These are phyloP conservation scores for Drosophila ochracea DNA, from an alignment of 2,888 invertebrate genomes.

Conservation along the genomic window DNA sequence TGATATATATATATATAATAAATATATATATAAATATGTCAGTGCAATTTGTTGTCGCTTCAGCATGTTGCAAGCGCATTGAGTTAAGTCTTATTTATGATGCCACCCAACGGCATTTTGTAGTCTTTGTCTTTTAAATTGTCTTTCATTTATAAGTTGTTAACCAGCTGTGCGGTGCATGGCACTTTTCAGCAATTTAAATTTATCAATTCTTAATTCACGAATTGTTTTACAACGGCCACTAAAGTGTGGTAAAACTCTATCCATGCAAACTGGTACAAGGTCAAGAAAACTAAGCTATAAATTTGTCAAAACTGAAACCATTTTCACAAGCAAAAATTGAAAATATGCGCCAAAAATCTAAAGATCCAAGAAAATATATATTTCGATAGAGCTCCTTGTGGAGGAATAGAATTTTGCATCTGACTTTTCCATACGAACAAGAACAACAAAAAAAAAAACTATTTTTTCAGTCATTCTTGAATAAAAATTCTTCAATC, in stretches of 20 bases:
- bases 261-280: too few species aligned
- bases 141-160: background rate
- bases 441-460: background rate
- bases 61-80: slow-evolving; percentile 2
- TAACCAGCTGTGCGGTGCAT: background rate
- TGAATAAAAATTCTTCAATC: background rate
- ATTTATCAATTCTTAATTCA: background rate
- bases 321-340: background rate
- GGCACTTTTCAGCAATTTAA: background rate
- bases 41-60: slow-evolving; percentile 41
- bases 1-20: background rate
- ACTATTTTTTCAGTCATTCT: background rate
- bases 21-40: background rate
- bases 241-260: background rate
- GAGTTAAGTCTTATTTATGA: slow-evolving; percentile 21
- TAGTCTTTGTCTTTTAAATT: background rate
- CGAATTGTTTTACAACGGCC: background rate
- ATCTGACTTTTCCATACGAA: background rate
- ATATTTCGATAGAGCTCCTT: background rate
- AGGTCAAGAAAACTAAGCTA: background rate
- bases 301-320: background rate
- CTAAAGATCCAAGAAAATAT: background rate
- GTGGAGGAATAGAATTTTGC: background rate
- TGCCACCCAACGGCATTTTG: slow-evolving; percentile 1
- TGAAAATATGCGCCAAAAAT: background rate